These are phyloP conservation scores for Venusia cambrica DNA, from an alignment of 2,888 invertebrate species.

Conservation along the genomic window DNA sequence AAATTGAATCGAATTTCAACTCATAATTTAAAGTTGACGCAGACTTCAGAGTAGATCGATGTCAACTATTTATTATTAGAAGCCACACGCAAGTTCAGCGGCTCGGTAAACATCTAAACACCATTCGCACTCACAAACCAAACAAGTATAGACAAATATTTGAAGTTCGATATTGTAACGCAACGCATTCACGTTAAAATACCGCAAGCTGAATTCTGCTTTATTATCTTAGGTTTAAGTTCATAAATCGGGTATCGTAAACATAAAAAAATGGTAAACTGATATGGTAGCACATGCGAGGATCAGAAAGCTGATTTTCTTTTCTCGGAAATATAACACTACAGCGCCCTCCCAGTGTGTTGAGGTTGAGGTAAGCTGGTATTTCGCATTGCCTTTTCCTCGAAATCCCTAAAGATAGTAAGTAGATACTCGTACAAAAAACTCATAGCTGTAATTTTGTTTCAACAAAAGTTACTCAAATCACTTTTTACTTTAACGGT, in stretches of 20 bases:
- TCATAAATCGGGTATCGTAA: conserved; percentile 35
- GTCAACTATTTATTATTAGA: conserved; percentile 70
- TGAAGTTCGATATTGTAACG: conserved; percentile 64
- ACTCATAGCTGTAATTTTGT: too few species aligned
- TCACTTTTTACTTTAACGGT: too few species aligned
- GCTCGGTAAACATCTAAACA: conserved; percentile 75
- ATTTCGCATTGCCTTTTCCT: conserved; percentile 31
- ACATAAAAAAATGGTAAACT: conserved; percentile 62
- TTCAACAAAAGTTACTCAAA: too few species aligned
- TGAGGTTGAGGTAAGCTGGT: conserved; percentile 26
- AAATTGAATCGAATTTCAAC: conserved; percentile 34
- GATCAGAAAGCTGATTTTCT: conserved; percentile 64
- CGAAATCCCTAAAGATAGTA: conserved; percentile 26
- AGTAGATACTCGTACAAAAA: too few species aligned
- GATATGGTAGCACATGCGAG: conserved; percentile 61
- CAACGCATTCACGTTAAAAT: conserved; percentile 45
- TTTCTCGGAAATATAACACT: conserved; percentile 62
- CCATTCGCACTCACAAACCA: conserved; percentile 79
- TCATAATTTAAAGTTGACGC: conserved; percentile 26
- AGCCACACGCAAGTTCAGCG: conserved; percentile 67
- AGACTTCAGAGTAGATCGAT: conserved; percentile 50
- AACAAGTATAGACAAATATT: conserved; percentile 76
- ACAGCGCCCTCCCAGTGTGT: conserved; percentile 36
- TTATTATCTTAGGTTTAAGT: conserved; percentile 43
- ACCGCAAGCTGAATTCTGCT: conserved; percentile 49